Evolutionary conservation across 1,140 invertebrate species (phyloP).

Genomic region (Mercenaria mercenaria): DNA sequence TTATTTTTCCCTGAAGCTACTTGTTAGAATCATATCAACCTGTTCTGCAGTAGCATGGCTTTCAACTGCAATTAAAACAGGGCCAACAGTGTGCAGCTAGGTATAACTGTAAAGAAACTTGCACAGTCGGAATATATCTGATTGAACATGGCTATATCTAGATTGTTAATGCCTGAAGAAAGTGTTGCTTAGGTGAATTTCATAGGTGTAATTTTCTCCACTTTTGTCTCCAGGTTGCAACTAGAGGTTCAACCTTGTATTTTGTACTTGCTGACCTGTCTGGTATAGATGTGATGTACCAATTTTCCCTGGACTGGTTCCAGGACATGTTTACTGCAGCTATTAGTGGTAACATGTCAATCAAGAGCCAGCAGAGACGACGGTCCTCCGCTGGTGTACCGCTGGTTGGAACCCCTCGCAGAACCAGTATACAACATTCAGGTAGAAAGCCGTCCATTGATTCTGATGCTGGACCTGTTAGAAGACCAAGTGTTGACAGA

Average conservation of each 20-base stretch:
- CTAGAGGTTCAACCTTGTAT: slow-evolving; percentile 85
- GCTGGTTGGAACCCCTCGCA: slow-evolving; percentile 40
- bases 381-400: slow-evolving; percentile 22
- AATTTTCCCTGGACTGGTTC: slow-evolving; percentile 86
- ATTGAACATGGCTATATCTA: no score
- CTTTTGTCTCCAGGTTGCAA: slow-evolving; percentile 85
- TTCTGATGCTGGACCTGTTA: neutral
- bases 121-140: no score
- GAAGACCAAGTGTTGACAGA: slow-evolving; percentile 31
- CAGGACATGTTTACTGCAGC: slow-evolving; percentile 82
- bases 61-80: no score
- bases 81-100: no score
- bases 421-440: slow-evolving; percentile 6
- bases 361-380: slow-evolving; percentile 38
- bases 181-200: no score
- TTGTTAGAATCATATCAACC: no score
- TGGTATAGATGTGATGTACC: slow-evolving; percentile 85
- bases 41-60: no score
- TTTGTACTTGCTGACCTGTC: slow-evolving; percentile 85
- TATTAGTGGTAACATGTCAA: slow-evolving; percentile 56
- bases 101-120: no score
- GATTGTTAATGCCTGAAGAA: no score
- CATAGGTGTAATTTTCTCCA: no score
- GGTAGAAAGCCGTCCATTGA: neutral
- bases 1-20: no score